Percentiles rank a stretch among this genome's conserved stretches.
Conservation (phyloP, 2,113 vertebrate genomes). For the Elaphurus davidianus region DNA sequence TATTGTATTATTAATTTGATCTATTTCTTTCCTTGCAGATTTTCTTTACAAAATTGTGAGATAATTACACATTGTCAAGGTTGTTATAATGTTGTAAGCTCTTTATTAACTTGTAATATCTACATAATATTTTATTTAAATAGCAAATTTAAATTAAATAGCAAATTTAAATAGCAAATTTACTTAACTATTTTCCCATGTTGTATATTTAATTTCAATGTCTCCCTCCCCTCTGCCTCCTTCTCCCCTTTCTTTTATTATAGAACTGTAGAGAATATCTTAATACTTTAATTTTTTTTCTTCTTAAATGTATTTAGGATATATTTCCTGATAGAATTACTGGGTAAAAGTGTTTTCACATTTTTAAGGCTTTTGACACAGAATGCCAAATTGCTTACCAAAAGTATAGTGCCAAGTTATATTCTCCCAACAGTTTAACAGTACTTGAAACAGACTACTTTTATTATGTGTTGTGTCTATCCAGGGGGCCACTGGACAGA, state of each 20-base stretch:
- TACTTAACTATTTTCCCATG: neutral
- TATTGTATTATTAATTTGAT: neutral
- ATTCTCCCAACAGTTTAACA: neutral
- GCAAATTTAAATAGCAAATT: neutral
- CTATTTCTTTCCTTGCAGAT: neutral
- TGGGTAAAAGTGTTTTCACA: neutral
- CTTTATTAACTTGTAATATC: neutral
- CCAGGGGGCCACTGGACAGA: neutral
- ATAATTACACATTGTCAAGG: neutral
- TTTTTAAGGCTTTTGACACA: neutral
- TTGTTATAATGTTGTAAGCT: conserved; percentile 24
- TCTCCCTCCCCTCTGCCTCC: neutral
- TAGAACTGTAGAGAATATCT: neutral
- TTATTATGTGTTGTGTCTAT: neutral
- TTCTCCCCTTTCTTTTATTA: neutral
- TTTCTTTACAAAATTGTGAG: neutral
- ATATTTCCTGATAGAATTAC: conserved; percentile 8
- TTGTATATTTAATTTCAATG: neutral
- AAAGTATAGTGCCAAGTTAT: neutral
- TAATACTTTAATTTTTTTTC: neutral
- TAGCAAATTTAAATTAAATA: conserved; percentile 11
- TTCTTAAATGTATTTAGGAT: conserved; percentile 26
- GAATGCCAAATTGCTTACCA: neutral
- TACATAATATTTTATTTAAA: conserved; percentile 16
- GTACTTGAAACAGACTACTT: neutral